These are phyloP conservation scores for Myotis brandtii DNA, from an alignment of 2,113 vertebrate species.

Conservation along the genomic window DNA sequence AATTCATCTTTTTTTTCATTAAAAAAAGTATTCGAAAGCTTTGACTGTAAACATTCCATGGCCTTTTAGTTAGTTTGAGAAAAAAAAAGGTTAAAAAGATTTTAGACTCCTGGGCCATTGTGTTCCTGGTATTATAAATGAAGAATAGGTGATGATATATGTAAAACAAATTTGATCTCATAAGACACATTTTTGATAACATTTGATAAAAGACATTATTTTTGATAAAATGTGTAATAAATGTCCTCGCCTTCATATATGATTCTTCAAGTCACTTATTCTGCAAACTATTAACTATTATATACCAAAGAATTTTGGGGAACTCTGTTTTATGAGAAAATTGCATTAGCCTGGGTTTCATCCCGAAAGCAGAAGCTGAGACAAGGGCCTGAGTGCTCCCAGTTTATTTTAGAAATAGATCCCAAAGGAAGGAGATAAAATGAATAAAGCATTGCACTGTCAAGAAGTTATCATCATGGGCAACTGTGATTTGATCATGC, in stretches of 20 bases:
- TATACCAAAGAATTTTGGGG: neutral
- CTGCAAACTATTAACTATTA: neutral
- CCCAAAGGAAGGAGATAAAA: neutral
- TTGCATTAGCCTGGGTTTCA: neutral
- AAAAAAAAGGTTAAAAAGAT: neutral
- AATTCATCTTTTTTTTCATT: conserved; percentile 22
- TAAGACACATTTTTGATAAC: neutral
- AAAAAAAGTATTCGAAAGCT: conserved; percentile 14
- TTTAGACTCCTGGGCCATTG: neutral
- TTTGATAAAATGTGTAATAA: neutral
- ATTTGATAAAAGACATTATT: too few relatives aligned
- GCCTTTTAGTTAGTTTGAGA: neutral
- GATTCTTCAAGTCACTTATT: neutral
- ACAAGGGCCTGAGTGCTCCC: neutral
- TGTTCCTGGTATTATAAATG: neutral
- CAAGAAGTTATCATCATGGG: neutral
- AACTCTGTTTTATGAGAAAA: neutral
- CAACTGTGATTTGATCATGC: neutral
- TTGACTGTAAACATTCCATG: conserved; percentile 20
- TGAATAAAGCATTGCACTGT: neutral
- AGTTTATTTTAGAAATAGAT: conserved; percentile 14
- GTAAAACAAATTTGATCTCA: neutral
- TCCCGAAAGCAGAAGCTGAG: neutral
- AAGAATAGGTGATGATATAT: neutral
- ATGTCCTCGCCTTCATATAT: neutral